These are phyloP conservation scores for Conops quadrifasciatus DNA, from an alignment of 2,888 invertebrate species.

Conservation along the genomic window DNA sequence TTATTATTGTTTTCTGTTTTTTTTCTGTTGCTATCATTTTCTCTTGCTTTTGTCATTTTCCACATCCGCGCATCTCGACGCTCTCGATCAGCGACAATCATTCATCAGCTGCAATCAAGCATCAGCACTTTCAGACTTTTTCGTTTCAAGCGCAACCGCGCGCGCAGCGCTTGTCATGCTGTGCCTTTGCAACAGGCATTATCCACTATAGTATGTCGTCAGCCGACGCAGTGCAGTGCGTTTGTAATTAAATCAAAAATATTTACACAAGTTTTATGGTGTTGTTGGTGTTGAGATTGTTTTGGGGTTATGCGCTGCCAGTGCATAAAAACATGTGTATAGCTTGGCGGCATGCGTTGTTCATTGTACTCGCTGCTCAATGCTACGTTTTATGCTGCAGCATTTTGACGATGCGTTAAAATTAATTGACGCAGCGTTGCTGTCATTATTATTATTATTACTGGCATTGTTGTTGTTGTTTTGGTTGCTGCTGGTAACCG, in stretches of 20 bases:
- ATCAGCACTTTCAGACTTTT: constrained; percentile 12
- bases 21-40: too few relatives aligned
- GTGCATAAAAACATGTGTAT: constrained; percentile 1
- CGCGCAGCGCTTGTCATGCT: background rate
- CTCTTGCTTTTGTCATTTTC: background rate
- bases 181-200: too few relatives aligned
- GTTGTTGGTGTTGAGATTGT: background rate
- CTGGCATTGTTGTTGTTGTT: background rate
- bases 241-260: constrained; percentile 32
- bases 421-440: constrained; percentile 26
- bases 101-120: constrained; percentile 30
- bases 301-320: background rate
- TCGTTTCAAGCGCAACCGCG: constrained; percentile 1
- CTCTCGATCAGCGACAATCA: constrained; percentile 22
- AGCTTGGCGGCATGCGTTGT: background rate
- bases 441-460: too few relatives aligned
- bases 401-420: constrained; percentile 32
- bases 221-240: background rate
- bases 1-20: too few relatives aligned
- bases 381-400: constrained; percentile 8
- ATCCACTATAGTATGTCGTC: too few relatives aligned
- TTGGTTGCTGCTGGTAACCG: background rate
- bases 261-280: background rate
- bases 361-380: background rate
- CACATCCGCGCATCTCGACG: background rate